These are phyloP conservation scores for Columbina picui DNA, from an alignment of 2,113 vertebrate genomes.

Conservation along the genomic window DNA sequence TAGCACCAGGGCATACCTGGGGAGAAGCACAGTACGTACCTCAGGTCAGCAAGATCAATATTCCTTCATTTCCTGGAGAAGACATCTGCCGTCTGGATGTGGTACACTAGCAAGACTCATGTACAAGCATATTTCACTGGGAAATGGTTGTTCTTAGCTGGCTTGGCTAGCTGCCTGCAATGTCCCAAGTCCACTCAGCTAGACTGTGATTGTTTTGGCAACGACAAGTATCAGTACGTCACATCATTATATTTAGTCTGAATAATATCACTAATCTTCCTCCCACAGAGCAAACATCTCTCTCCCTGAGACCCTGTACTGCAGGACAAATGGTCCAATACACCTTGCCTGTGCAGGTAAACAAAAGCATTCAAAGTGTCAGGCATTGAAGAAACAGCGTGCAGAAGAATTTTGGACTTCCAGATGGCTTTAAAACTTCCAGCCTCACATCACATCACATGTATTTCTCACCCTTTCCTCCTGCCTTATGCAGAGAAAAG, in stretches of 20 bases:
- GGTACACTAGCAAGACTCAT: background rate
- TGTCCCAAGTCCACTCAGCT: background rate
- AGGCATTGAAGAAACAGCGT: background rate
- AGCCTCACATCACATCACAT: rapidly evolving
- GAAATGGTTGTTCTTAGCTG: rapidly evolving
- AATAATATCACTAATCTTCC: background rate
- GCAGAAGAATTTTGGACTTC: background rate
- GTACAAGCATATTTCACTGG: background rate
- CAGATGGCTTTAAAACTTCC: background rate
- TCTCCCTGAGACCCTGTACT: rapidly evolving
- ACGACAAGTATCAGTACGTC: background rate
- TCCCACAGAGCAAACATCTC: background rate
- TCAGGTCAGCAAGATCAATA: background rate
- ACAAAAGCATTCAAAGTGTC: background rate
- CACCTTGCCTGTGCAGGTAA: background rate
- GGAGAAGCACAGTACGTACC: background rate
- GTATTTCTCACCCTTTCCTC: background rate
- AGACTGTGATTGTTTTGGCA: background rate
- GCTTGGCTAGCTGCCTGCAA: too few relatives aligned
- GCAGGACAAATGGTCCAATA: background rate
- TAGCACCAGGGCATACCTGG: background rate
- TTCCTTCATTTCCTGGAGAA: background rate
- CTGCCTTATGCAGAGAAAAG: background rate
- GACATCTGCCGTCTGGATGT: background rate
- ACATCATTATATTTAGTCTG: background rate